These are phyloP conservation scores for Rotaria macrura DNA, from an alignment of 2,888 invertebrate species.

Conservation along the genomic window DNA sequence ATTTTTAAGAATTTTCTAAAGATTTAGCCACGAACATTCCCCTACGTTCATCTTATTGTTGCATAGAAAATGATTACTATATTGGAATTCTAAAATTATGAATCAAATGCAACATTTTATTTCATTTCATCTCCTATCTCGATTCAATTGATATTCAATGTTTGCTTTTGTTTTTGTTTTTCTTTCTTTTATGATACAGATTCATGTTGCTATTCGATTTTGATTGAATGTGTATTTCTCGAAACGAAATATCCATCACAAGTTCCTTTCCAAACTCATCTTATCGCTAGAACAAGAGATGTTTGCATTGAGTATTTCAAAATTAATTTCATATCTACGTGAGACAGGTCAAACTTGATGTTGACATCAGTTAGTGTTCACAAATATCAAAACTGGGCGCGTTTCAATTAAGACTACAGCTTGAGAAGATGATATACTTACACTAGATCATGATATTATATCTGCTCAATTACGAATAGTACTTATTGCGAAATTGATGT, in stretches of 20 bases:
- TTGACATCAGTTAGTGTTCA: no score
- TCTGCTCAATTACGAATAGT: neutral
- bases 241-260: neutral
- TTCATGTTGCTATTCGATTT: neutral
- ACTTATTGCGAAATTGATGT: neutral
- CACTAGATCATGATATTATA: neutral
- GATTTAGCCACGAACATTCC: neutral
- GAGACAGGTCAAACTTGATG: no score
- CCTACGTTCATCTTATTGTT: neutral
- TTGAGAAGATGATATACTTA: neutral
- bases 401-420: neutral
- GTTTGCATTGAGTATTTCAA: neutral
- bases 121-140: neutral
- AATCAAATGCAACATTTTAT: neutral
- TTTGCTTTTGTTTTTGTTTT: no score
- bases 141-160: no score
- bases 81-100: neutral
- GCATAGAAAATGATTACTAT: neutral
- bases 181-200: neutral
- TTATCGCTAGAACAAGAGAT: neutral
- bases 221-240: neutral
- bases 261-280: no score
- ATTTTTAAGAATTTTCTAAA: neutral
- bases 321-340: neutral
- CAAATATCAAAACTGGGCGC: neutral